Base-by-base conservation (phyloP, 2,113 vertebrate genomes). In the Psettodes erumei region DNA sequence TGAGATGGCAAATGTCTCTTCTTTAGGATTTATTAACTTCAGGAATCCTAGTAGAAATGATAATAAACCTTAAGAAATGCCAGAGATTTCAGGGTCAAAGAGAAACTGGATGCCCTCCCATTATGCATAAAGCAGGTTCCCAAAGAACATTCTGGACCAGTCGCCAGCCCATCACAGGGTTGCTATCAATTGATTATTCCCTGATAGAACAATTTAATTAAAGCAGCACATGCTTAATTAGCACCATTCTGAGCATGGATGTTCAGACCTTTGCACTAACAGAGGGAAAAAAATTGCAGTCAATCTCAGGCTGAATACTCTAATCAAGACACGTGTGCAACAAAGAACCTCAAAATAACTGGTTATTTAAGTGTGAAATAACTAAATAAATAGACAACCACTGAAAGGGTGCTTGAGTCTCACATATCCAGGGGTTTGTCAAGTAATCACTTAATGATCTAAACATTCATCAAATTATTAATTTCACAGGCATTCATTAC, bases 191-290 rank as follows among this genome's bases (percentile, higher is more conserved):
- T 73, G 21, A 30, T 51, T 66, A 67, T 73, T 38, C 71, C 65
- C 53, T 1, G 30, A 73, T 58, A 74, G 21, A 83, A 76, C 64
- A 70, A 47, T 81, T 86, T 79, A 79, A 88, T 88, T 81, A 83
- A 73, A 81, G 55, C 79, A 63, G 75, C 37, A 65, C 28, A 3
- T 66, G 82, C 71, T 82, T 87, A 75, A 87, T 90, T 87, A 90
- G 64, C 84, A 82, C 82, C 73, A 64, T 83, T 82, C 79, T 75
- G 83, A 74, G 75, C 84, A 77, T 79, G 68, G 33, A 77, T 84
- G 64, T 69, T 82, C 80, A 85, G 82, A 88, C 55, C 85, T 84
- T 81, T 80, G 78, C 2, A 82, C 75, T 74, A 87, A 87, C 85
- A 89, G 83, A 55, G 48, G n/a, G n/a, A n/a, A n/a, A n/a, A n/a